phyloP scores from a whole-genome alignment of 2,113 vertebrate genomes.

The Ceuthmochares aereus region DNA sequence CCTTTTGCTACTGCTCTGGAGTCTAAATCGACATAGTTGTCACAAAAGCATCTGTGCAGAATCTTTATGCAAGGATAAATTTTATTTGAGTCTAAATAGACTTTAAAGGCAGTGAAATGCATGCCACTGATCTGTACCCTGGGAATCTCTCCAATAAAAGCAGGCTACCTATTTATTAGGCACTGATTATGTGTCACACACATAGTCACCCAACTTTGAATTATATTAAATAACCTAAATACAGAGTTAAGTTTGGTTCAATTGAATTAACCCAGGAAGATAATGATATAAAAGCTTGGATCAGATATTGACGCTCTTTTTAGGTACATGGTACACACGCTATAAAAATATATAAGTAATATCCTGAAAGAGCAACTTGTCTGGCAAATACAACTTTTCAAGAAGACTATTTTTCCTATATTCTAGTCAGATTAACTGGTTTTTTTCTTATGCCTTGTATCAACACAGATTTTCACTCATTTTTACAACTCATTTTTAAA shows the following conservation, averaged over 20 bases:
- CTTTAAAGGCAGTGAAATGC: not conserved
- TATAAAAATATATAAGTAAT: not conserved
- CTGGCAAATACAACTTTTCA: not conserved
- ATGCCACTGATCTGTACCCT: not conserved
- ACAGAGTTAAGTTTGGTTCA: not conserved
- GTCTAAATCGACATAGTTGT: not conserved
- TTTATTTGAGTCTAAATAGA: slow-evolving; percentile 20
- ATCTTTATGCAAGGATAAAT: not conserved
- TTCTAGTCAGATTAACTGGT: not conserved
- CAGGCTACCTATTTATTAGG: not conserved
- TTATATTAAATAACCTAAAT: slow-evolving; percentile 18
- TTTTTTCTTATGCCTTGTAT: not conserved
- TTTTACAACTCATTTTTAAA: not conserved
- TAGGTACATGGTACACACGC: not conserved
- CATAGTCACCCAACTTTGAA: not conserved
- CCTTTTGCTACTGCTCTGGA: not conserved
- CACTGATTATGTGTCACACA: not conserved
- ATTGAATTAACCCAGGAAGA: not conserved
- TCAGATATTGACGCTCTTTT: not conserved
- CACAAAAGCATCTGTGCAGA: not conserved
- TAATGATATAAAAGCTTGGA: not conserved
- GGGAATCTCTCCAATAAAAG: not conserved
- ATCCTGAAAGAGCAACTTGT: not conserved
- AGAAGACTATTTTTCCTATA: not conserved
- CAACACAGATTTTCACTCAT: not conserved